Evolutionary conservation across 2,797 vertebrate genomes (phyloP).

Genomic region (Micromesistius poutassou): DNA sequence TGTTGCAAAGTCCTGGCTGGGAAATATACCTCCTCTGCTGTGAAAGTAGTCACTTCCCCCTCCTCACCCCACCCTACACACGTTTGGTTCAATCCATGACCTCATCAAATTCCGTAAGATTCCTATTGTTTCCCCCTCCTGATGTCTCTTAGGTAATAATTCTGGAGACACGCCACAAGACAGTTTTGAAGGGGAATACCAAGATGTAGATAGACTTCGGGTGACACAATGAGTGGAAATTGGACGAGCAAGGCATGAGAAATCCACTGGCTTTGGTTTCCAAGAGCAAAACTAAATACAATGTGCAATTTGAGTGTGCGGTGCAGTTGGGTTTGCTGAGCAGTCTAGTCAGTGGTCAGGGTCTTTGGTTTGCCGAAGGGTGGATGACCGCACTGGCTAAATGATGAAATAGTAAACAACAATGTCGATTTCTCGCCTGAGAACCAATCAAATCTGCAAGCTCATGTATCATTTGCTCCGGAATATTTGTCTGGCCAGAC

Average conservation of each 20-base stretch:
- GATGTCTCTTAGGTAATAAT: not conserved
- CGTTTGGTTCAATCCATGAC: conserved; percentile 3
- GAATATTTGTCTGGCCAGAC: too few relatives aligned
- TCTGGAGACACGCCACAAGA: not conserved
- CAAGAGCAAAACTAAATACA: not conserved
- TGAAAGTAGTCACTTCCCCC: not conserved
- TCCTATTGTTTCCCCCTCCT: not conserved
- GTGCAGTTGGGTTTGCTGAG: not conserved
- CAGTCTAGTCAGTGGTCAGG: not conserved
- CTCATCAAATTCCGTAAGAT: not conserved
- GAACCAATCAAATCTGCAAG: too few relatives aligned
- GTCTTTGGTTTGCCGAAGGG: not conserved
- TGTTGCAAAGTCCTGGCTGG: not conserved
- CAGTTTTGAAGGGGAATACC: not conserved
- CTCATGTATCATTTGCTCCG: not conserved
- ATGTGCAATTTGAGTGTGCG: not conserved
- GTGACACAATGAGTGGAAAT: not conserved
- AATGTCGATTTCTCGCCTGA: not conserved
- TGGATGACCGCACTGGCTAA: not conserved
- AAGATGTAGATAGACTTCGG: not conserved
- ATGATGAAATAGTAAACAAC: not conserved
- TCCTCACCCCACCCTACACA: not conserved
- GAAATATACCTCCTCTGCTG: not conserved
- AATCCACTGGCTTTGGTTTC: not conserved
- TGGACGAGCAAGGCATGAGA: not conserved